phyloP scores from a whole-genome alignment of 2,113 vertebrate genomes.

The Oxyura jamaicensis region DNA sequence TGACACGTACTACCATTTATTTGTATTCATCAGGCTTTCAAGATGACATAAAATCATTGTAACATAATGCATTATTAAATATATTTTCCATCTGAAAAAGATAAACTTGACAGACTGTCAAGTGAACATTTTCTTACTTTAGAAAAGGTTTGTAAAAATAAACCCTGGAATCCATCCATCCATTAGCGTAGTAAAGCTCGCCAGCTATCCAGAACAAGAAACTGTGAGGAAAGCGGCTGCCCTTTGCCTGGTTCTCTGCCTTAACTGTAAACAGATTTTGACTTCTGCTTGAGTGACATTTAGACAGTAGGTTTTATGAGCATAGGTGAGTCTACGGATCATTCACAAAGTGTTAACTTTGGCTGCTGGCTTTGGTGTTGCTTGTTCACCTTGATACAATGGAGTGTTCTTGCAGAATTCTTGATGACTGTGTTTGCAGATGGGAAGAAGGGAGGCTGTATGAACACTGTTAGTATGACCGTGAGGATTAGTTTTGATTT shows the following conservation, averaged over 20 bases:
- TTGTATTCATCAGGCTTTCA: conserved; percentile 66
- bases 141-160: conserved; percentile 22
- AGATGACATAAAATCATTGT: conserved; percentile 77
- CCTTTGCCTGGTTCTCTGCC: neutral
- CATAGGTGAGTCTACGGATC: neutral
- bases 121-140: conserved; percentile 53
- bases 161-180: neutral
- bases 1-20: conserved; percentile 39
- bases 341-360: neutral
- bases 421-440: neutral
- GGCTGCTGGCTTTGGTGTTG: neutral
- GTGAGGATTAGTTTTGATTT: neutral
- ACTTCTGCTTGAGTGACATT: conserved; percentile 10
- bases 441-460: neutral
- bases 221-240: neutral
- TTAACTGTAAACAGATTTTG: neutral
- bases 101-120: conserved; percentile 65
- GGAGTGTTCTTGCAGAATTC: neutral
- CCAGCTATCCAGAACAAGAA: neutral
- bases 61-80: conserved; percentile 78
- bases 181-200: neutral
- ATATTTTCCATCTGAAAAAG: conserved; percentile 68
- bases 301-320: neutral
- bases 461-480: neutral
- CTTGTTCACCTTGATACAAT: neutral